Percentiles rank a stretch among this genome's conserved stretches.
Evolutionary conservation across 2,113 vertebrate genomes (phyloP).

Genomic region (Mionectes macconnelli): DNA sequence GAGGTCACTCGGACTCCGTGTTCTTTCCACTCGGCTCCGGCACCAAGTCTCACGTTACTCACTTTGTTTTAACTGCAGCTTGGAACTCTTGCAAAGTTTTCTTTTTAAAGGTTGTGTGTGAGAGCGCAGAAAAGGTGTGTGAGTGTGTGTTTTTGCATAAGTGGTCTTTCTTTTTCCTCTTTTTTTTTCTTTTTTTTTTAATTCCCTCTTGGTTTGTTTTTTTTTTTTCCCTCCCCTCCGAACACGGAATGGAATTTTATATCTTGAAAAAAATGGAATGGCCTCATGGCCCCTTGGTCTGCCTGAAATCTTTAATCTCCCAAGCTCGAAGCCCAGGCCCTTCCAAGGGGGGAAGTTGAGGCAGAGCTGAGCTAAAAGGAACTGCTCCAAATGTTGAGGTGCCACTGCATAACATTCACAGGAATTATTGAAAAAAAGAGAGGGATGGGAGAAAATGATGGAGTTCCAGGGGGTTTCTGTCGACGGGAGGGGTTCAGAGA

Average conservation of each 20-base stretch:
- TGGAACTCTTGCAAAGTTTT: slow-evolving; percentile 43
- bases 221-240: fast-evolving
- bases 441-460: not conserved
- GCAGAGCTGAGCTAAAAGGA: not conserved
- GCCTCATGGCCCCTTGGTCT: fast-evolving
- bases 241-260: not conserved
- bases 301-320: not conserved
- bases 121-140: not conserved
- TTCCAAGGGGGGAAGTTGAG: not conserved
- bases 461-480: not conserved
- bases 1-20: slow-evolving; percentile 9
- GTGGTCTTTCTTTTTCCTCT: fast-evolving
- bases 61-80: slow-evolving; percentile 18
- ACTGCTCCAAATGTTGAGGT: not conserved
- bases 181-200: no score
- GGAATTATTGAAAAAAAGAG: not conserved
- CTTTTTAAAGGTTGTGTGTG: not conserved
- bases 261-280: fast-evolving
- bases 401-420: not conserved
- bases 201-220: no score
- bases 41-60: slow-evolving; percentile 27
- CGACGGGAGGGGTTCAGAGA: no score
- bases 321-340: not conserved
- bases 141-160: not conserved
- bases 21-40: slow-evolving; percentile 21